Evolutionary conservation across 92 coral and sea anemone genomes (phyloP).

Genomic region (Porites divaricata): DNA sequence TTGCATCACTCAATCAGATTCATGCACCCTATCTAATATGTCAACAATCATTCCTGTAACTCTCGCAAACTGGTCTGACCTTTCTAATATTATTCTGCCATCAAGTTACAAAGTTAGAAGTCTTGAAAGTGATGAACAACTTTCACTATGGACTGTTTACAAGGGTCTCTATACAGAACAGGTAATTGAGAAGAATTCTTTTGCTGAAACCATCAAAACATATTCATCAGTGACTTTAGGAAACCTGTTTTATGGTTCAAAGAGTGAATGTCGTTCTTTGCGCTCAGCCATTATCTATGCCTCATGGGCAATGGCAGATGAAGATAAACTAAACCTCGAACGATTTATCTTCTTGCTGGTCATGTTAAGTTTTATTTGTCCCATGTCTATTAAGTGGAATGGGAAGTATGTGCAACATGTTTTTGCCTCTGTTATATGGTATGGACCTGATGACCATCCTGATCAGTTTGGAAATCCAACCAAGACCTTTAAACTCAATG

Average conservation of each 20-base stretch:
- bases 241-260: conserved; percentile 60
- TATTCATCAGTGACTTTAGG: conserved; percentile 62
- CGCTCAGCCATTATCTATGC: conserved; percentile 69
- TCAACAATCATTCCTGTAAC: conserved; percentile 1
- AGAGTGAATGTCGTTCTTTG: conserved; percentile 56
- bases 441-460: conserved; percentile 37
- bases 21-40: conserved; percentile 28
- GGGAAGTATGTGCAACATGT: conserved; percentile 1
- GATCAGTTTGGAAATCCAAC: conserved; percentile 62
- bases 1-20: conserved; percentile 1
- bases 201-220: conserved; percentile 56
- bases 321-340: conserved; percentile 46
- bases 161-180: conserved; percentile 54
- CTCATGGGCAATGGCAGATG: conserved; percentile 67
- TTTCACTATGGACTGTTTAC: conserved; percentile 53
- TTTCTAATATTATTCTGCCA: conserved; percentile 34
- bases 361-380: conserved; percentile 48
- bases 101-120: conserved; percentile 48
- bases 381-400: conserved; percentile 36
- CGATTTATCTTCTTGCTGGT: conserved; percentile 56
- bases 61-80: conserved; percentile 44
- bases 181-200: conserved; percentile 23
- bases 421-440: conserved; percentile 66
- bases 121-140: conserved; percentile 58
- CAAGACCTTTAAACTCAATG: conserved; percentile 42